These are phyloP conservation scores for Leontopithecus rosalia DNA, from an alignment of 2,797 vertebrate species.

Conservation along the genomic window DNA sequence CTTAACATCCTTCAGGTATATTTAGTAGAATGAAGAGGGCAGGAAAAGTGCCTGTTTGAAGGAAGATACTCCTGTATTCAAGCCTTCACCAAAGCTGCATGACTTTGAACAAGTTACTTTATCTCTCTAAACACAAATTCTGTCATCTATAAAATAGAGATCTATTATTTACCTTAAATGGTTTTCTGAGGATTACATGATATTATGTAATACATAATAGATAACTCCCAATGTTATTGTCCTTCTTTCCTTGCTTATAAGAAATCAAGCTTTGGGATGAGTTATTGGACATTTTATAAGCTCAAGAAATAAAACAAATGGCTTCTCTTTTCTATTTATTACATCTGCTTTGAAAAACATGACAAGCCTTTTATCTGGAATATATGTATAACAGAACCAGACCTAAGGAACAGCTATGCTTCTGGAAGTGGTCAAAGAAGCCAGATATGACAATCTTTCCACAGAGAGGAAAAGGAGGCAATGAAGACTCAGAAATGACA, in stretches of 20 bases:
- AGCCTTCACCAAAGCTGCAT: not conserved
- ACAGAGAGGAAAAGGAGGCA: not conserved
- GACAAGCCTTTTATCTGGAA: not conserved
- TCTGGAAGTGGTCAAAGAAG: not conserved
- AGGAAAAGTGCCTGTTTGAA: not conserved
- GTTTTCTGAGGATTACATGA: not conserved
- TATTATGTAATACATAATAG: not conserved
- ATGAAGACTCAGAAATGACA: not conserved
- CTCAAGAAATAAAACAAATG: not conserved
- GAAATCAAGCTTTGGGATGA: not conserved
- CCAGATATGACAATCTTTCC: not conserved
- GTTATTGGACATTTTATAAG: not conserved
- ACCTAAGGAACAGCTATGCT: not conserved
- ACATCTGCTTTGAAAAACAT: not conserved
- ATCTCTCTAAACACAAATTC: not conserved
- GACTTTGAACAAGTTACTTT: not conserved
- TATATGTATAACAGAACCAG: not conserved
- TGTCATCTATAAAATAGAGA: not conserved
- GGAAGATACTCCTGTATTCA: not conserved
- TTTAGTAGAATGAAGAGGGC: not conserved
- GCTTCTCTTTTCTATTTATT: not conserved
- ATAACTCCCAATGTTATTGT: not conserved
- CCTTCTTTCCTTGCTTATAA: not conserved
- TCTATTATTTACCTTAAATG: not conserved
- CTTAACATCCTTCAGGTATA: constrained; percentile 38